These are phyloP conservation scores for Ceryle rudis DNA, from an alignment of 2,797 vertebrate species.

Conservation along the genomic window DNA sequence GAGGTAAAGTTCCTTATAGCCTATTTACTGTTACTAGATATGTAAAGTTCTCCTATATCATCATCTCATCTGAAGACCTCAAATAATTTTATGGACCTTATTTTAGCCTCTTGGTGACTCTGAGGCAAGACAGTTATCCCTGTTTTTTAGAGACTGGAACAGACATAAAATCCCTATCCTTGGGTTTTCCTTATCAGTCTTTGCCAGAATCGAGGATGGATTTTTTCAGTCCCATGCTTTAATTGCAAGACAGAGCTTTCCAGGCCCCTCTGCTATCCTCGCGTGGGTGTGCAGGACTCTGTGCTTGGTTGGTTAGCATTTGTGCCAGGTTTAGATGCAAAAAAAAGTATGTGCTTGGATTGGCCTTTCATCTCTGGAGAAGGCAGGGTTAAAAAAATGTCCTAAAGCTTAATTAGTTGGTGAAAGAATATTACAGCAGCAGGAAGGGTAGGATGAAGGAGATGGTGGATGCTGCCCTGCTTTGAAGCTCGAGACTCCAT, in stretches of 20 bases:
- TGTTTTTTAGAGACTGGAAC: neutral
- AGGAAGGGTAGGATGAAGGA: neutral
- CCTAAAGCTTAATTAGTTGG: conserved; percentile 6
- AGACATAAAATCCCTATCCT: neutral
- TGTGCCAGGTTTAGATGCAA: neutral
- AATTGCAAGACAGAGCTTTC: neutral
- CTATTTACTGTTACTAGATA: conserved; percentile 57
- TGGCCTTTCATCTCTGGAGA: conserved; percentile 14
- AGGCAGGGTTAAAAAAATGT: neutral
- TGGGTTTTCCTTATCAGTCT: conserved; percentile 18
- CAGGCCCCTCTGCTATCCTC: neutral
- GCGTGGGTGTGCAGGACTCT: neutral
- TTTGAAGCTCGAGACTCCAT: neutral
- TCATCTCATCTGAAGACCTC: conserved; percentile 14
- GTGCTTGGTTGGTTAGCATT: neutral
- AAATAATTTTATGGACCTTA: conserved; percentile 31
- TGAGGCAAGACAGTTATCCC: neutral
- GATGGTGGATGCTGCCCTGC: neutral
- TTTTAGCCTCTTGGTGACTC: conserved; percentile 2
- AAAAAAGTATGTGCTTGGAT: neutral
- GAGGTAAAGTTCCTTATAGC: conserved; percentile 5
- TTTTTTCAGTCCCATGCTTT: conserved; percentile 11
- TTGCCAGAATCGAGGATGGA: neutral
- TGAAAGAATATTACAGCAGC: neutral
- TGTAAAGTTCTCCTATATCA: conserved; percentile 21